Conservation (phyloP, 2,888 invertebrate species). For the Trachelus troglodyta region DNA sequence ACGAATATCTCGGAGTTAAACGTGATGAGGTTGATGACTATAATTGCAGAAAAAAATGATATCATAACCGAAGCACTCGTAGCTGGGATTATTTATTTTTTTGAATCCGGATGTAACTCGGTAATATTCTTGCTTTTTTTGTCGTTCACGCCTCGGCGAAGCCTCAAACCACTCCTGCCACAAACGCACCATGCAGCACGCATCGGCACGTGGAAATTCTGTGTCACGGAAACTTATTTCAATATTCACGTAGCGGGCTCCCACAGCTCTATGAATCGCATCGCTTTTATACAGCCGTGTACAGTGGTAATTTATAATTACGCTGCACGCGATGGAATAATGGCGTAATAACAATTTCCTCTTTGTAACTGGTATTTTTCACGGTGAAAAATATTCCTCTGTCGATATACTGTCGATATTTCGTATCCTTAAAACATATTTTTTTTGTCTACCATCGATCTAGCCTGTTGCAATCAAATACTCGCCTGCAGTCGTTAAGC, state of each 20-base stretch:
- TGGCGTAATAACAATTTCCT: neutral
- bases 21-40: constrained; percentile 23
- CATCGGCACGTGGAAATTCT: constrained; percentile 13
- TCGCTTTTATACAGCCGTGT: neutral
- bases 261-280: neutral
- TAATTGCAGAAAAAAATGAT: neutral
- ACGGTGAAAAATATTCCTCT: neutral
- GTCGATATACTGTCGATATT: neutral
- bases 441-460: neutral
- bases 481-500: neutral
- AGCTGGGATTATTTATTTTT: neutral
- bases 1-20: constrained; percentile 11
- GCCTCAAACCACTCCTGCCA: neutral
- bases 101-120: neutral
- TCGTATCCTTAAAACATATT: neutral
- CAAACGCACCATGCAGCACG: neutral
- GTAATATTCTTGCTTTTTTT: neutral
- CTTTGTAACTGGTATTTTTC: neutral
- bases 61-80: neutral
- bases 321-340: neutral
- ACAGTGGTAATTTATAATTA: neutral
- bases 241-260: neutral
- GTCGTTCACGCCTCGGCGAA: neutral
- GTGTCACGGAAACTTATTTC: constrained; percentile 27
- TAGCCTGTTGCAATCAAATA: neutral